Conservation (phyloP, 2,113 vertebrate species). For the Nycticorax nycticorax region DNA sequence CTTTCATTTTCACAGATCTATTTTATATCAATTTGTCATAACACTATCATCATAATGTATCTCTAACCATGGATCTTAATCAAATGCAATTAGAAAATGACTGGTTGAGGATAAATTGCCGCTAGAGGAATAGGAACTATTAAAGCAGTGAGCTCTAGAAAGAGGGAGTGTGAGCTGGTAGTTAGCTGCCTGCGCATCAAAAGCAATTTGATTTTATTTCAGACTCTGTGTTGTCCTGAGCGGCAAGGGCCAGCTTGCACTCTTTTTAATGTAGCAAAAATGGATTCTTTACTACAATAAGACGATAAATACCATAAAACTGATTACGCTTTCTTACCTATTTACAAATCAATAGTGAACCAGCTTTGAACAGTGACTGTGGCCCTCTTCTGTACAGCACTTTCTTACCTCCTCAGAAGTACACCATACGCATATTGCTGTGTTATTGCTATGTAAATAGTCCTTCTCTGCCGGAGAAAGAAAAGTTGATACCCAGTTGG, state of each 20-base stretch:
- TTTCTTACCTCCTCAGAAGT: neutral
- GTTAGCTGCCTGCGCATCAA: neutral
- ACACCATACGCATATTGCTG: accelerated
- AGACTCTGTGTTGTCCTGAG: neutral
- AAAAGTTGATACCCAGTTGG: too few species aligned
- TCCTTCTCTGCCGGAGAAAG: neutral
- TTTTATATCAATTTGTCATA: neutral
- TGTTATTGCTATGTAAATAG: too few species aligned
- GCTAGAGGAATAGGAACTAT: neutral
- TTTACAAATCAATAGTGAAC: neutral
- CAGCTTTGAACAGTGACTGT: neutral
- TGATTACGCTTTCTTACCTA: neutral
- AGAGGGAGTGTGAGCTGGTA: neutral
- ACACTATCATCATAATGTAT: neutral
- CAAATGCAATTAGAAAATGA: constrained; percentile 19
- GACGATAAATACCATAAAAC: neutral
- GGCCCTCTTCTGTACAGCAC: neutral
- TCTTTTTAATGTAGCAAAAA: neutral
- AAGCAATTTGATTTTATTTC: neutral
- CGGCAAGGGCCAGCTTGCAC: neutral
- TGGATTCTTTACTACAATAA: neutral
- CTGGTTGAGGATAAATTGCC: neutral
- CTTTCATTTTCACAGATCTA: neutral
- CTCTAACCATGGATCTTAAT: neutral
- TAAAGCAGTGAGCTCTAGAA: neutral